Percentiles rank a stretch among this genome's conserved stretches.
phyloP scores from a whole-genome alignment of 2,888 invertebrate genomes.

The Eupithecia subfuscata region DNA sequence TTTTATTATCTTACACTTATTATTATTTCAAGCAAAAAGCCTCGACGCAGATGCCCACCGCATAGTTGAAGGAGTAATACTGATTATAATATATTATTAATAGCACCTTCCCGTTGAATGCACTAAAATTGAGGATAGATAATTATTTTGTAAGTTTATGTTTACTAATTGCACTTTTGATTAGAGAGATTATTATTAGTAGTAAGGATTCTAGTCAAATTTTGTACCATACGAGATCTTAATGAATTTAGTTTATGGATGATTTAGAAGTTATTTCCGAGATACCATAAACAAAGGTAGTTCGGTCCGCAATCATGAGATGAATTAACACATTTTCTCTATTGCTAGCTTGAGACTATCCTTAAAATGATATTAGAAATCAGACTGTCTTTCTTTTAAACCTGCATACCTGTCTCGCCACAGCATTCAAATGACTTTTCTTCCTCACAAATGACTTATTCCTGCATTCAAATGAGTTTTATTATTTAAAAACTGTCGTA shows the following conservation, averaged over 20 bases:
- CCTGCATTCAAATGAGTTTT: not conserved
- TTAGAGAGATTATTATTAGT: not conserved
- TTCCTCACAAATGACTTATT: not conserved
- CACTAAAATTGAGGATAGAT: slow-evolving; percentile 4
- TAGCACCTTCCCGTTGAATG: slow-evolving; percentile 46
- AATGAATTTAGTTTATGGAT: not conserved
- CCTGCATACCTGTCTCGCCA: not conserved
- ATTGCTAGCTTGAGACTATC: not conserved
- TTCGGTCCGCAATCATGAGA: not conserved
- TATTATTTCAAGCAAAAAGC: slow-evolving; percentile 59
- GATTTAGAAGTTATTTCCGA: not conserved
- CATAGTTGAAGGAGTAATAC: slow-evolving; percentile 50
- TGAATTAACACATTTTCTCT: not conserved
- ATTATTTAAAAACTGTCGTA: not conserved
- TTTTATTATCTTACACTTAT: slow-evolving; percentile 47
- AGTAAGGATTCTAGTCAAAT: not conserved
- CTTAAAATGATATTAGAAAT: not conserved
- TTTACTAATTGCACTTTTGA: slow-evolving; percentile 14
- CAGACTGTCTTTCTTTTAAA: not conserved
- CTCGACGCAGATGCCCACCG: slow-evolving; percentile 55
- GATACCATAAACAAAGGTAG: not conserved
- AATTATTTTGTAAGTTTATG: not conserved
- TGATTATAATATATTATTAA: slow-evolving; percentile 42
- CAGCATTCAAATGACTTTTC: not conserved
- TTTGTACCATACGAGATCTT: not conserved